Percentiles rank a stretch among this genome's conserved stretches.
Conservation (phyloP, 2,888 invertebrate species). For the Zygogramma bicolorata region DNA sequence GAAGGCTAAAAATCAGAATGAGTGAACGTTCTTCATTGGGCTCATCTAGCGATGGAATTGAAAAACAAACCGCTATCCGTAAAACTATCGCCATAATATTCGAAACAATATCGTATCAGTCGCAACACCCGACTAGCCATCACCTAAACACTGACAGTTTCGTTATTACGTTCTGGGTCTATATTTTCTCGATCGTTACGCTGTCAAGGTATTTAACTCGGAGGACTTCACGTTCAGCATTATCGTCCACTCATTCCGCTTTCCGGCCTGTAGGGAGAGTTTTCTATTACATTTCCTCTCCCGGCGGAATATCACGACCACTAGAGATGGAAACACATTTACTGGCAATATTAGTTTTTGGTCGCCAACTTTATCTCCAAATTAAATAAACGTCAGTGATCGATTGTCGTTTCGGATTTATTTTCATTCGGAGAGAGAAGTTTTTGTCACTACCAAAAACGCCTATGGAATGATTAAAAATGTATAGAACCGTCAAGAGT, state of each 20-base stretch:
- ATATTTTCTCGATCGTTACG: not conserved
- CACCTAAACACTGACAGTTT: not conserved
- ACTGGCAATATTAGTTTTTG: constrained; percentile 18
- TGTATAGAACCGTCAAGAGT: no score
- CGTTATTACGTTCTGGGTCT: not conserved
- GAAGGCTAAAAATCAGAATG: no score
- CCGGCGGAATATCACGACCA: constrained; percentile 5
- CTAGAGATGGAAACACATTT: constrained; percentile 16
- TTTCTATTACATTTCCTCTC: constrained; percentile 21
- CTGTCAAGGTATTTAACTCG: not conserved
- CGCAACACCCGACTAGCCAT: no score
- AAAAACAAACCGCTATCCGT: no score
- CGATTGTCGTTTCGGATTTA: not conserved
- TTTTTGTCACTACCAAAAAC: not conserved
- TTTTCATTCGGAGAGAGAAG: not conserved
- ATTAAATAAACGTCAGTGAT: constrained; percentile 15
- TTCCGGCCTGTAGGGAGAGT: not conserved
- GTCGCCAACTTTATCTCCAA: constrained; percentile 12
- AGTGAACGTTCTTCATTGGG: no score
- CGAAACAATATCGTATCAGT: no score
- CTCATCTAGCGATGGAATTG: no score
- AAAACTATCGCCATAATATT: no score
- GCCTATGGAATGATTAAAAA: not conserved
- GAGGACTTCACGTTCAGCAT: not conserved
- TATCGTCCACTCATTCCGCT: not conserved